phyloP scores from a whole-genome alignment of 2,888 invertebrate species.

The Bellardia pandia region DNA sequence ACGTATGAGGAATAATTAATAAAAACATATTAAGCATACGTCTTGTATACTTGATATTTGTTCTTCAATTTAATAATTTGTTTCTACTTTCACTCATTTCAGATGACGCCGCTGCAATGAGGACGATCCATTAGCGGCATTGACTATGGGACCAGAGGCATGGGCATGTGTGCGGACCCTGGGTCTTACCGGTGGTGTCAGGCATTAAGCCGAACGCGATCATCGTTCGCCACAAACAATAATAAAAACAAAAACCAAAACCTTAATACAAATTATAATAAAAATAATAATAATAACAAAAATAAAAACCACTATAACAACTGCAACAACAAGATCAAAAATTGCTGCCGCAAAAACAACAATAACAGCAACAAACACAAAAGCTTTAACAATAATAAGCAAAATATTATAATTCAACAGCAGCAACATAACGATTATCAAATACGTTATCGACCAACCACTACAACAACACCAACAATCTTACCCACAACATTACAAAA shows the following conservation, averaged over 20 bases:
- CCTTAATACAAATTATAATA: conserved; percentile 67
- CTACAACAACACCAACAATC: conserved; percentile 67
- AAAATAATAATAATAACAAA: conserved; percentile 64
- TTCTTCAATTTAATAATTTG: not conserved
- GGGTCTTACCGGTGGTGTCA: conserved; percentile 88
- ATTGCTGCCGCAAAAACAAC: conserved; percentile 44
- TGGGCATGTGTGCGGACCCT: conserved; percentile 95
- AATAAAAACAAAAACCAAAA: conserved; percentile 68
- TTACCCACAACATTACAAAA: conserved; percentile 60
- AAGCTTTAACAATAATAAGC: conserved; percentile 70
- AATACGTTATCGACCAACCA: conserved; percentile 72
- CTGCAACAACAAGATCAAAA: conserved; percentile 82
- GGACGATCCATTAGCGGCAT: conserved; percentile 91
- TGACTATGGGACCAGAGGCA: conserved; percentile 95
- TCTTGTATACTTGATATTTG: not conserved
- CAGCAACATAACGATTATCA: conserved; percentile 73
- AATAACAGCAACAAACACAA: conserved; percentile 74
- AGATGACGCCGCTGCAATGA: conserved; percentile 89
- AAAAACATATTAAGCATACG: not conserved
- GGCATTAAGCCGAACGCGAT: conserved; percentile 87
- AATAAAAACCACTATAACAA: conserved; percentile 81
- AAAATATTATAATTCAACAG: conserved; percentile 61
- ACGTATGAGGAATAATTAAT: not conserved
- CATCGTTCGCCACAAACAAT: conserved; percentile 84
- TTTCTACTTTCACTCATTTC: conserved; percentile 75